Base-by-base conservation (phyloP, 2,113 vertebrate genomes). In the Bos javanicus region DNA sequence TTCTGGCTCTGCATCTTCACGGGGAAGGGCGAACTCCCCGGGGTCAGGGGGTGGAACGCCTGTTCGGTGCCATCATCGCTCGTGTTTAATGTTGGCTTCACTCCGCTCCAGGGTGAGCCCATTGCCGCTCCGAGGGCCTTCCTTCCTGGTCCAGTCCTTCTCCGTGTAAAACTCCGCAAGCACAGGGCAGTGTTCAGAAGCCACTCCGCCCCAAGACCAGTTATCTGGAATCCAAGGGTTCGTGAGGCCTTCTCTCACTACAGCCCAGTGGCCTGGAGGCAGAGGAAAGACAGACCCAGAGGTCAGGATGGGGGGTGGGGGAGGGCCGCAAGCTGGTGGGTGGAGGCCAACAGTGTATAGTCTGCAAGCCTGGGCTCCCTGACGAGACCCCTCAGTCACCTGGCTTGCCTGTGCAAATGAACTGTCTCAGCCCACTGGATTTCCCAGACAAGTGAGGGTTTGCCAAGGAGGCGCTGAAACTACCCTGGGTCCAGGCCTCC, bases 191-290 rank as follows among this genome's bases (percentile, higher is more conserved):
- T 99, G 99, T 8, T 99, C 99, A 0, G 99, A 99, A 0, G 99
- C 99, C 82, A 99, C 99, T 0, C 99, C 99, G 0, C 99, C 99
- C 99, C 99, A 99, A 0, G 99, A 99, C 99, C 99, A 99, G 98
- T 99, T 99, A 46, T 99, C 99, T 0, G 99, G 99, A 98, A 99
- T 99, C 99, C 99, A 99, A 0, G 99, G 99, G 97, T 99, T 99
- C 0, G 99, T 99, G 82, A 99, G 98, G 14, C 99, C 99, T 98
- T 99, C 99, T 80, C 99, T 98, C 96, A 99, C 99, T 0, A 99
- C 99, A 11, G 98, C 97, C 98, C 99, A 99, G 96, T 99, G 99
- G 94, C 99, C 99, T 99, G 98, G 25, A 39, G 0, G 88, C 57
- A 46, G 28, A 90, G 57, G 62, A 90, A 83, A 0, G 5, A 62